Conservation (phyloP, 2,113 vertebrate species). For the Chionis minor region DNA sequence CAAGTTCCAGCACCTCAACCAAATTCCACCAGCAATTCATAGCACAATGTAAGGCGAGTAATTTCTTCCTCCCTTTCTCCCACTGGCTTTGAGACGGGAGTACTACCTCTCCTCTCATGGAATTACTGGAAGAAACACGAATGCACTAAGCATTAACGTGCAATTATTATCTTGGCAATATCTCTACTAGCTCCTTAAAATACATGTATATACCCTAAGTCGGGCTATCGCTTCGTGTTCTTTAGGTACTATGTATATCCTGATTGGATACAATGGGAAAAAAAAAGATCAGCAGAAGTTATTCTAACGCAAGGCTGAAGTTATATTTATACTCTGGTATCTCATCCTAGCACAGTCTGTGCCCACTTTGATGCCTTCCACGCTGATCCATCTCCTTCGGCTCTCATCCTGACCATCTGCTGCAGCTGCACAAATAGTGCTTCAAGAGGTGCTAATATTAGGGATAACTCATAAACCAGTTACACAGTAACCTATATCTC, state of each 20-base stretch:
- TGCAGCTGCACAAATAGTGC: not conserved
- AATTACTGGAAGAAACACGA: not conserved
- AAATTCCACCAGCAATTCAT: not conserved
- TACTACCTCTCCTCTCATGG: not conserved
- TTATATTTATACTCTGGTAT: not conserved
- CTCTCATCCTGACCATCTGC: conserved; percentile 32
- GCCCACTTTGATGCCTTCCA: conserved; percentile 18
- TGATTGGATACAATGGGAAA: not conserved
- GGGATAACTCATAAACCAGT: not conserved
- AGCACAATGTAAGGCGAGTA: not conserved
- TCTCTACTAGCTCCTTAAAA: conserved; percentile 12
- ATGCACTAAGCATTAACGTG: not conserved
- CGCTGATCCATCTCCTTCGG: not conserved
- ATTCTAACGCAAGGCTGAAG: not conserved
- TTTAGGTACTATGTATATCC: not conserved
- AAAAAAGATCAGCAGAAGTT: not conserved
- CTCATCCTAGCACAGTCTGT: not conserved
- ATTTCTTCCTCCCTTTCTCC: not conserved
- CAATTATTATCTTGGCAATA: not conserved
- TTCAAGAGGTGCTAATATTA: not conserved
- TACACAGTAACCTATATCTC: conserved; percentile 41
- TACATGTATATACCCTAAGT: not conserved
- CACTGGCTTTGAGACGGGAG: not conserved
- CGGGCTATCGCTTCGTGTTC: not conserved
- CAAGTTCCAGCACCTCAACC: not conserved